phyloP scores from a whole-genome alignment of 2,113 vertebrate species.

The Corythaixoides concolor region DNA sequence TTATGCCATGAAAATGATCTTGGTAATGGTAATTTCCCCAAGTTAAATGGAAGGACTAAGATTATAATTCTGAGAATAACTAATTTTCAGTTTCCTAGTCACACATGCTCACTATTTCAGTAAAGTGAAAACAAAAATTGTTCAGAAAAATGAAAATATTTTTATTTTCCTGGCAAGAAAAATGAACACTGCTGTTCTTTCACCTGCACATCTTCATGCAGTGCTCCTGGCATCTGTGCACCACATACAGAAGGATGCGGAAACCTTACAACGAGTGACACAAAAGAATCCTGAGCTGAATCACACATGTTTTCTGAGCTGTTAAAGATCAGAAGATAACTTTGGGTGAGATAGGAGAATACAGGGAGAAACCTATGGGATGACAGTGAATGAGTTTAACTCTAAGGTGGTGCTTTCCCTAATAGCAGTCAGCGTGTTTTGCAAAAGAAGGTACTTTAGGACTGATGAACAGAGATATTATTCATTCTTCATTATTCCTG shows the following conservation, averaged over 20 bases:
- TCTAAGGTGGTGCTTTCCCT: not conserved
- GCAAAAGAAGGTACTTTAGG: not conserved
- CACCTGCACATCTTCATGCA: not conserved
- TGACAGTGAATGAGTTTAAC: not conserved
- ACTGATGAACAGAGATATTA: not conserved
- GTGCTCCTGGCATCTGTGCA: not conserved
- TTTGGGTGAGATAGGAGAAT: not conserved
- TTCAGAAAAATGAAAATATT: not conserved
- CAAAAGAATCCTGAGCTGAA: not conserved
- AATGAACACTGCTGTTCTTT: not conserved
- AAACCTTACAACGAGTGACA: not conserved
- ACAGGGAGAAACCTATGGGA: not conserved
- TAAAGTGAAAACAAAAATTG: not conserved
- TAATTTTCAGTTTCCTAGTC: not conserved
- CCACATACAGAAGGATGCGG: not conserved
- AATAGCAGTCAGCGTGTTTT: not conserved
- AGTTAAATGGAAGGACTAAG: not conserved
- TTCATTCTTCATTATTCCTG: not conserved
- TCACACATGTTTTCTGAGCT: not conserved
- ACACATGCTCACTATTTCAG: not conserved
- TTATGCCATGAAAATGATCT: not conserved
- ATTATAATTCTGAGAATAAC: not conserved
- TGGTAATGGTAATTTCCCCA: not conserved
- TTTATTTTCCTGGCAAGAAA: not conserved
- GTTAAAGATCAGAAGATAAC: not conserved